These are phyloP conservation scores for Scaptomyza flava DNA, from an alignment of 2,888 invertebrate genomes.

Conservation along the genomic window DNA sequence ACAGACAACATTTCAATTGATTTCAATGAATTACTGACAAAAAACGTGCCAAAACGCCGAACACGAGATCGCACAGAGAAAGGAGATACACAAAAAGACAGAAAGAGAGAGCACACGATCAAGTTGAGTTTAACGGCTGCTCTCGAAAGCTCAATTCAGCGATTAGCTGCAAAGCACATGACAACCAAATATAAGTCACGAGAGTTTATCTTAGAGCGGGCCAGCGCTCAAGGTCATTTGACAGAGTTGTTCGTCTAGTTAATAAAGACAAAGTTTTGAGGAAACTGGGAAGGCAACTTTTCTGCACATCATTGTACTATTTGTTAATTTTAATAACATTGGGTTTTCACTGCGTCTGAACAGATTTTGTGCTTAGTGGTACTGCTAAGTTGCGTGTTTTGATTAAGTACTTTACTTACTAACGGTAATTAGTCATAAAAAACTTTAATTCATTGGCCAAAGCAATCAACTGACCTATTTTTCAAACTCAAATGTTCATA, in stretches of 20 bases:
- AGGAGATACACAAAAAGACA: background rate
- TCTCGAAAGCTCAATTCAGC: constrained; percentile 29
- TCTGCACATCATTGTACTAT: constrained; percentile 17
- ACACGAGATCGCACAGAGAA: constrained; percentile 59
- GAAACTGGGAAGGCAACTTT: background rate
- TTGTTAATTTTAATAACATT: constrained; percentile 47
- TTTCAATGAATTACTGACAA: constrained; percentile 67
- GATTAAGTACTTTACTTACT: constrained; percentile 27
- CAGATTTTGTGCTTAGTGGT: constrained; percentile 12
- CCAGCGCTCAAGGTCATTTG: constrained; percentile 46
- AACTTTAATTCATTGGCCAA: constrained; percentile 50
- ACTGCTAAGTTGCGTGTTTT: constrained; percentile 41
- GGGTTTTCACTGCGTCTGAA: constrained; percentile 40
- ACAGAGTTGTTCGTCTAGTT: constrained; percentile 26
- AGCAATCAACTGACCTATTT: constrained; percentile 38
- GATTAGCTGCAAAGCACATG: constrained; percentile 31
- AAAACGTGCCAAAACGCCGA: constrained; percentile 55
- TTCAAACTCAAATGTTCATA: background rate
- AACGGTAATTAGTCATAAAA: constrained; percentile 55
- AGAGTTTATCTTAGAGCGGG: constrained; percentile 54
- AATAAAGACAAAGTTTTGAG: constrained; percentile 30
- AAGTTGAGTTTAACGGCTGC: constrained; percentile 12
- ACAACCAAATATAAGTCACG: constrained; percentile 55
- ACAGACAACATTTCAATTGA: constrained; percentile 65
- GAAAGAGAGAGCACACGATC: constrained; percentile 8